A percentile compares a stretch with the other conserved stretches of the same genome.
phyloP scores from a whole-genome alignment of 2,888 invertebrate genomes.

The Nomada fabriciana region DNA sequence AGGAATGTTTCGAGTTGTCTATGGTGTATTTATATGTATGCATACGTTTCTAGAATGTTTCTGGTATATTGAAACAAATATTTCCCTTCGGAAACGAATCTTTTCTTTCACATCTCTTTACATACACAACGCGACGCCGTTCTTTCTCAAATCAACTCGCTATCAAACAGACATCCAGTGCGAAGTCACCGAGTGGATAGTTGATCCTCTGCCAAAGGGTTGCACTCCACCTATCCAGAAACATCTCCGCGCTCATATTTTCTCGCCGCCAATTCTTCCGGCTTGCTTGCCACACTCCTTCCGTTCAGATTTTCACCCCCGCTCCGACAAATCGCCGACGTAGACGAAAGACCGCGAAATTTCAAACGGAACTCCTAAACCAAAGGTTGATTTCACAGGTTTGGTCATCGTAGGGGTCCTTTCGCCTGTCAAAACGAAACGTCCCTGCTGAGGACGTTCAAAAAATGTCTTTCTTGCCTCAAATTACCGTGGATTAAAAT shows the following conservation, averaged over 20 bases:
- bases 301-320: constrained; percentile 48
- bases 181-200: constrained; percentile 26
- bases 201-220: constrained; percentile 75
- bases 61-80: too few relatives aligned
- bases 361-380: neutral
- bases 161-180: constrained; percentile 6
- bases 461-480: too few relatives aligned
- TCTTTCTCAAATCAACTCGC: neutral
- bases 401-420: too few relatives aligned
- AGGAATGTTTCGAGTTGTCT: too few relatives aligned
- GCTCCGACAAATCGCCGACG: constrained; percentile 46
- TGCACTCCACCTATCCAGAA: constrained; percentile 48
- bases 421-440: too few relatives aligned
- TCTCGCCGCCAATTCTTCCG: constrained; percentile 73
- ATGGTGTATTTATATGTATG: too few relatives aligned
- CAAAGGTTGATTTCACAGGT: too few relatives aligned
- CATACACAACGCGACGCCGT: neutral
- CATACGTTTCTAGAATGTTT: too few relatives aligned
- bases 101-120: neutral
- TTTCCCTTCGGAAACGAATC: too few relatives aligned
- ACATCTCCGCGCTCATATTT: constrained; percentile 73
- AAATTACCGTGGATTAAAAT: neutral
- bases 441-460: too few relatives aligned
- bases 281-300: constrained; percentile 63
- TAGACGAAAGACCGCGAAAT: constrained; percentile 10